Evolutionary conservation across 2,113 vertebrate genomes (phyloP).

Genomic region (Lota lota): DNA sequence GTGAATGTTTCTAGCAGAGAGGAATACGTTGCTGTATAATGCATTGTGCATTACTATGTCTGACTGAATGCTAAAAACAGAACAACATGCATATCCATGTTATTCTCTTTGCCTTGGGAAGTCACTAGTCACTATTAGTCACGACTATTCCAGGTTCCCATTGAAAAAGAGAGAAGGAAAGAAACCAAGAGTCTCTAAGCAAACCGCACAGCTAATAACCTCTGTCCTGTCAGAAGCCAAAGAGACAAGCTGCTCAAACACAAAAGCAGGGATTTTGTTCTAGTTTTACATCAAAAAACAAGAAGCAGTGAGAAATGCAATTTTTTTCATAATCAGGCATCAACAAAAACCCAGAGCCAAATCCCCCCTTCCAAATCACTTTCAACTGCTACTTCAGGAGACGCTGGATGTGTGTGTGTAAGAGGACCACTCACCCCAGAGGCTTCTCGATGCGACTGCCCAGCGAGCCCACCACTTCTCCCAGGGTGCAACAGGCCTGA

Average conservation of each 20-base stretch:
- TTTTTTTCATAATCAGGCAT: too few relatives aligned
- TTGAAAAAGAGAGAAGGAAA: slow-evolving; percentile 10
- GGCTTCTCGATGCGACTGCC: slow-evolving; percentile 90
- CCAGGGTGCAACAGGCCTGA: slow-evolving; percentile 89
- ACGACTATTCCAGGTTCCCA: background rate
- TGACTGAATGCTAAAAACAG: background rate
- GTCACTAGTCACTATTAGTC: background rate
- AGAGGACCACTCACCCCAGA: slow-evolving; percentile 82
- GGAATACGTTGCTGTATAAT: too few relatives aligned
- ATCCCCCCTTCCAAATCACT: background rate
- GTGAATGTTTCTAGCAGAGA: background rate
- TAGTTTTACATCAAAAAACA: too few relatives aligned
- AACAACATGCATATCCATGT: too few relatives aligned
- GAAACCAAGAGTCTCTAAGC: slow-evolving; percentile 2
- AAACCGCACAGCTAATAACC: background rate
- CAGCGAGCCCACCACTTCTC: slow-evolving; percentile 93
- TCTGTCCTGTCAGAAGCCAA: too few relatives aligned
- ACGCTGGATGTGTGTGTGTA: background rate
- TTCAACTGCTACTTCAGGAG: background rate
- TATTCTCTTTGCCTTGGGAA: background rate
- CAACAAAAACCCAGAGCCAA: background rate
- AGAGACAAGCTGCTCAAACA: too few relatives aligned
- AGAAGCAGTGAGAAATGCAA: too few relatives aligned
- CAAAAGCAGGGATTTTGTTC: too few relatives aligned
- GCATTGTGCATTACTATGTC: too few relatives aligned